Base-by-base conservation (phyloP, 2,797 vertebrate genomes). In the Oreortyx pictus region DNA sequence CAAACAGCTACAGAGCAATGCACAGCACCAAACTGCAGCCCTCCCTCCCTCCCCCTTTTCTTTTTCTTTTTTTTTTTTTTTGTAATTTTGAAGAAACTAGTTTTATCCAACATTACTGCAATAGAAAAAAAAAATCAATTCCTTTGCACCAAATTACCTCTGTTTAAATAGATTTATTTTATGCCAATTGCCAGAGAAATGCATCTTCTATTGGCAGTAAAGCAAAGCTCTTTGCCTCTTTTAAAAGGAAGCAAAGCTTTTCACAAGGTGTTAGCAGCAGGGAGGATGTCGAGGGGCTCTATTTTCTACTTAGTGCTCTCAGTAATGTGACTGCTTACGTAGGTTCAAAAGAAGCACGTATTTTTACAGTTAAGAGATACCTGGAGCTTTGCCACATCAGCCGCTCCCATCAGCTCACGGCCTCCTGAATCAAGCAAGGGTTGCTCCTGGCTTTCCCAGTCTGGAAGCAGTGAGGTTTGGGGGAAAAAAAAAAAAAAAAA, bases 91-190 rank as follows among this genome's bases (percentile, higher is more conserved):
- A 80, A 73, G 11, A 81, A 93, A 82, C 76, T 27, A 60, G 22
- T 29, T 20, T 82, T 87, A 93, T 77, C 81, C 61, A 94, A 77
- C 87, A 79, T 64, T 23, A 29, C 33, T 27, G 37, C 5, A n/a
- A 92, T 3, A 82, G 76, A 52, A 94, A 90, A 50, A n/a, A 54
- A 52, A 31, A 94, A 96, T 95, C 92, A 77, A 95, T 87, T 89
- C 65, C 79, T 93, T 82, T 87, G 78, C 72, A 84, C 49, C 84
- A 95, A 94, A 93, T 89, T 90, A 90, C 86, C 89, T 89, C 75
- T 87, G 85, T 92, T 95, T 85, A 94, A 90, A 95, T 77, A 76
- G 75, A 95, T 80, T 71, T 93, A 88, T 91, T 92, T 92, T 78
- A 67, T 6, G 0, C 29, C 3, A 0, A 50, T 92, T 17, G 31